phyloP scores from a whole-genome alignment of 2,797 vertebrate species.

The Odontamblyopus lacepedii region DNA sequence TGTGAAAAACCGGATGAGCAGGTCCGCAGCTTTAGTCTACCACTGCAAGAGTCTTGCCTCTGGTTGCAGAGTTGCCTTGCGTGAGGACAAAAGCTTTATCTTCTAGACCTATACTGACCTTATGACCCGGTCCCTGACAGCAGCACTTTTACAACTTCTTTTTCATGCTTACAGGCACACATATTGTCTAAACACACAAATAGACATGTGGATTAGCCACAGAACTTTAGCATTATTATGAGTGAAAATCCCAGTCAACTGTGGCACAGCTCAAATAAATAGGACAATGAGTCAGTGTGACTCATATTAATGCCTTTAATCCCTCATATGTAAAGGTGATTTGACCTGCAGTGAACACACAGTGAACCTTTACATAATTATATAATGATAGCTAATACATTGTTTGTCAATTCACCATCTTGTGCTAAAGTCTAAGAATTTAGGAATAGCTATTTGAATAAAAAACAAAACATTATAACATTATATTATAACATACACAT shows the following conservation, averaged over 20 bases:
- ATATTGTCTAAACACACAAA: constrained; percentile 19
- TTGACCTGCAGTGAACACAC: neutral
- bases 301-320: constrained; percentile 1
- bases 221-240: constrained; percentile 9
- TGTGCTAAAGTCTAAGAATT: neutral
- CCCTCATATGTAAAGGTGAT: constrained; percentile 2
- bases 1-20: constrained; percentile 71
- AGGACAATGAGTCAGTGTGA: neutral
- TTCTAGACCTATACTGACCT: constrained; percentile 51
- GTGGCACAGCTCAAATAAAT: constrained; percentile 4
- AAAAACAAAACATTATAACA: too few relatives aligned
- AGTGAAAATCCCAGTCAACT: constrained; percentile 5
- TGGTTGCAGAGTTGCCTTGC: constrained; percentile 64
- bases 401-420: neutral
- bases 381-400: neutral
- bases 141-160: constrained; percentile 35
- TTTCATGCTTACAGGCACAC: constrained; percentile 29
- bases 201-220: constrained; percentile 1
- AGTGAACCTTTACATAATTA: neutral
- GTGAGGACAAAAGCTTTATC: constrained; percentile 76
- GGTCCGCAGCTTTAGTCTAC: constrained; percentile 50
- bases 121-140: constrained; percentile 62
- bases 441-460: neutral
- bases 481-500: neutral
- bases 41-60: constrained; percentile 36